phyloP scores from a whole-genome alignment of 2,797 vertebrate genomes.

The Coilia nasus region DNA sequence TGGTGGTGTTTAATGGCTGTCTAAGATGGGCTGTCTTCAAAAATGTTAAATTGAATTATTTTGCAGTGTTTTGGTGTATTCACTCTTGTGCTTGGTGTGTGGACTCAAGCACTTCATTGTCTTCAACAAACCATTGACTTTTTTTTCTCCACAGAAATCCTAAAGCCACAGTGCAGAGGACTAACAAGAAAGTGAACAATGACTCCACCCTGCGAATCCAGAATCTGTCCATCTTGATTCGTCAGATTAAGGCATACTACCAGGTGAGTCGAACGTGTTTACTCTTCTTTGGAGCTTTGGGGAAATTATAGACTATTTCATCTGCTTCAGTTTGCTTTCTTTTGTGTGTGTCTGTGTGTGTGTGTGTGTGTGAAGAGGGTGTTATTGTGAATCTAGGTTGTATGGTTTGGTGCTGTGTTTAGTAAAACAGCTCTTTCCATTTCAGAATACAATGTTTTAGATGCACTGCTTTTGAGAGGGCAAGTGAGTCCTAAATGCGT shows the following conservation, averaged over 20 bases:
- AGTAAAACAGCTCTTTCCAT: neutral
- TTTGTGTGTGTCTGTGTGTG: neutral
- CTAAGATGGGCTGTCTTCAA: neutral
- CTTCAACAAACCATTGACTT: constrained; percentile 1
- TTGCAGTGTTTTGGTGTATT: neutral
- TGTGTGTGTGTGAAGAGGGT: neutral
- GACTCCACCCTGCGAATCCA: constrained; percentile 92
- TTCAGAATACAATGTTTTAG: neutral
- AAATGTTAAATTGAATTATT: constrained; percentile 16
- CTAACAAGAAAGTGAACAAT: constrained; percentile 97
- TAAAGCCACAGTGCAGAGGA: constrained; percentile 87
- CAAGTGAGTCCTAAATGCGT: neutral
- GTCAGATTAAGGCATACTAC: constrained; percentile 93
- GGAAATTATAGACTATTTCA: neutral
- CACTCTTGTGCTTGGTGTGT: neutral
- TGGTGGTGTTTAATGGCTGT: constrained; percentile 3
- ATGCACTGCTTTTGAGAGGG: neutral
- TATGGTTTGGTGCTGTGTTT: neutral
- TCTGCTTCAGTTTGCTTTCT: neutral
- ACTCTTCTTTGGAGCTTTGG: constrained; percentile 5
- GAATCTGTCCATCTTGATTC: constrained; percentile 92
- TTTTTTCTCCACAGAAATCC: constrained; percentile 81
- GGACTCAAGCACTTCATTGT: constrained; percentile 13
- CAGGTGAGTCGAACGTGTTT: constrained; percentile 80
- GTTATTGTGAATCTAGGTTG: neutral